These are phyloP conservation scores for Potamilus streckersoni DNA, from an alignment of 1,140 invertebrate species.

Conservation along the genomic window DNA sequence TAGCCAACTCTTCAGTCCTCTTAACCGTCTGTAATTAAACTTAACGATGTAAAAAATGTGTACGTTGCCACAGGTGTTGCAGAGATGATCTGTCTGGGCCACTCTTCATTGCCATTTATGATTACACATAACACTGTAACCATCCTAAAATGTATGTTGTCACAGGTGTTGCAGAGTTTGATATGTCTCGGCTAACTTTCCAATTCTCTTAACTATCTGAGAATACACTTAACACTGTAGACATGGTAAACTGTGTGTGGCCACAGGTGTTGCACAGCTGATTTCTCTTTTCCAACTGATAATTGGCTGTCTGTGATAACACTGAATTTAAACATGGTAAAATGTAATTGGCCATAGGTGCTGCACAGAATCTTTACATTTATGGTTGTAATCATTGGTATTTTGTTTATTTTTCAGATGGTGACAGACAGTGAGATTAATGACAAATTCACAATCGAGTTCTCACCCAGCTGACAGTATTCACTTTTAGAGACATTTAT, in stretches of 20 bases:
- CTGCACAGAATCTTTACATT: background rate
- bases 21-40: too few relatives aligned
- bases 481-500: too few relatives aligned
- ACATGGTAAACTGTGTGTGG: background rate
- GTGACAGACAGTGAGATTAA: conserved; percentile 25
- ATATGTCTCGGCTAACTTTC: too few relatives aligned
- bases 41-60: too few relatives aligned
- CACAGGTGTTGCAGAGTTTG: background rate
- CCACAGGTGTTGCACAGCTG: background rate
- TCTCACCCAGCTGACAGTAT: background rate
- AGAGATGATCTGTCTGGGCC: too few relatives aligned
- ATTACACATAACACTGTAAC: too few relatives aligned
- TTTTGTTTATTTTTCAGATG: conserved; percentile 15
- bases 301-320: background rate
- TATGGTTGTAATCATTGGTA: background rate
- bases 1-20: too few relatives aligned
- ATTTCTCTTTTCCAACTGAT: background rate
- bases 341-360: background rate
- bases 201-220: too few relatives aligned
- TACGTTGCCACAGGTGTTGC: too few relatives aligned
- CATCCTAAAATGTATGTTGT: too few relatives aligned
- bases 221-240: background rate
- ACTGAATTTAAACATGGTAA: background rate
- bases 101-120: too few relatives aligned
- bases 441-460: conserved; percentile 21